Evolutionary conservation across 2,113 vertebrate genomes (phyloP).

Genomic region (Callithrix jacchus): DNA sequence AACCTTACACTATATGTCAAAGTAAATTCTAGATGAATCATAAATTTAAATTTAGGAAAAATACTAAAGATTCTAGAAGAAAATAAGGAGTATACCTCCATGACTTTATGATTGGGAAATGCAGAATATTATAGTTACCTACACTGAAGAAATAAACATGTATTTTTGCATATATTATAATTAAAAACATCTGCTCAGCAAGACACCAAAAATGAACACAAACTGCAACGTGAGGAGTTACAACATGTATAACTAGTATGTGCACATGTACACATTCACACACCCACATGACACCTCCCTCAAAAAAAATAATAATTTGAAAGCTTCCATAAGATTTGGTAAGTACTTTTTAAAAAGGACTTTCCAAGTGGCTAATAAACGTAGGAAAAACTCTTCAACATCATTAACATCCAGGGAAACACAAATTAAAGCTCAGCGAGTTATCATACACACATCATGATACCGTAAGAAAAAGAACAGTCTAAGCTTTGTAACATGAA

Average conservation of each 20-base stretch:
- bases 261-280: fast-evolving
- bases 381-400: background rate
- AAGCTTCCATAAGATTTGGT: background rate
- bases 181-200: background rate
- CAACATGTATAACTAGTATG: background rate
- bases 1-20: background rate
- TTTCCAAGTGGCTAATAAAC: background rate
- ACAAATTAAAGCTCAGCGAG: background rate
- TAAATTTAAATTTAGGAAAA: background rate
- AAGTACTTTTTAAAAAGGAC: background rate
- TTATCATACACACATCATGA: background rate
- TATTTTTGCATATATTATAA: background rate
- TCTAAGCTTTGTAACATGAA: background rate
- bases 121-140: background rate
- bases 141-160: background rate
- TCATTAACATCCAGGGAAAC: background rate
- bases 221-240: background rate
- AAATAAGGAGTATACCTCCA: background rate
- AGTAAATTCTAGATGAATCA: background rate
- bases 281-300: background rate
- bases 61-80: background rate
- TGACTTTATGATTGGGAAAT: background rate
- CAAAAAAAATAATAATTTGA: background rate
- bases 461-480: background rate
- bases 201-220: background rate